phyloP scores from a whole-genome alignment of 2,113 vertebrate species.

The Irena cyanogastra region DNA sequence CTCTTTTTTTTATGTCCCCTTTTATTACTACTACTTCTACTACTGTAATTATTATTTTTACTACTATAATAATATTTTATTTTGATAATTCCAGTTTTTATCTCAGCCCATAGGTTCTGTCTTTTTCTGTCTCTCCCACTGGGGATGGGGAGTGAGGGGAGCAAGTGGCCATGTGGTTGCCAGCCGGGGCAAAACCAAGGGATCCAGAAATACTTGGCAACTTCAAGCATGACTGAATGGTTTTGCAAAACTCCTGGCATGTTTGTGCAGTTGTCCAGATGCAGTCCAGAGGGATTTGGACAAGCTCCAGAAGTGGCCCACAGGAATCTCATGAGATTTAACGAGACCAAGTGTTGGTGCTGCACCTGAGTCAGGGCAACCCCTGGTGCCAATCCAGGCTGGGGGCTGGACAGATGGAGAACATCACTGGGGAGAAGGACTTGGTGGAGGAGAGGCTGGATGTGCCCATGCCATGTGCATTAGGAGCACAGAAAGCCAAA shows the following conservation, averaged over 20 bases:
- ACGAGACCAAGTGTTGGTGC: neutral
- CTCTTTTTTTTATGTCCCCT: neutral
- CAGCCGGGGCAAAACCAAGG: neutral
- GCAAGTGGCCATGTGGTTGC: accelerated
- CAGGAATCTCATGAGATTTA: neutral
- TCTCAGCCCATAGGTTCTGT: neutral
- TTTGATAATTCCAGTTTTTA: neutral
- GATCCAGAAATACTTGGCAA: neutral
- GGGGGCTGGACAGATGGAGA: neutral
- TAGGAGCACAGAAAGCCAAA: neutral
- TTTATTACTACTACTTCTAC: neutral
- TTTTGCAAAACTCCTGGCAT: neutral
- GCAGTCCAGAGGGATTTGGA: neutral
- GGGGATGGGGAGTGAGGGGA: neutral
- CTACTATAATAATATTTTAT: neutral
- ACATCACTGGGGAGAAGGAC: neutral
- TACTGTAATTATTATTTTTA: neutral
- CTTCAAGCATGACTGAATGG: neutral
- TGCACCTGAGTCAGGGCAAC: neutral
- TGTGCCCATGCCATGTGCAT: no score
- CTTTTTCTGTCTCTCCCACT: neutral
- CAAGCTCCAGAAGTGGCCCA: neutral
- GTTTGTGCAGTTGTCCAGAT: neutral
- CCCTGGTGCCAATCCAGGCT: neutral
- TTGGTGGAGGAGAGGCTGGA: neutral